Evolutionary conservation across 2,888 invertebrate species (phyloP), one percentile per base, ranked within the genome.

Genomic region (Spodoptera littoralis): DNA sequence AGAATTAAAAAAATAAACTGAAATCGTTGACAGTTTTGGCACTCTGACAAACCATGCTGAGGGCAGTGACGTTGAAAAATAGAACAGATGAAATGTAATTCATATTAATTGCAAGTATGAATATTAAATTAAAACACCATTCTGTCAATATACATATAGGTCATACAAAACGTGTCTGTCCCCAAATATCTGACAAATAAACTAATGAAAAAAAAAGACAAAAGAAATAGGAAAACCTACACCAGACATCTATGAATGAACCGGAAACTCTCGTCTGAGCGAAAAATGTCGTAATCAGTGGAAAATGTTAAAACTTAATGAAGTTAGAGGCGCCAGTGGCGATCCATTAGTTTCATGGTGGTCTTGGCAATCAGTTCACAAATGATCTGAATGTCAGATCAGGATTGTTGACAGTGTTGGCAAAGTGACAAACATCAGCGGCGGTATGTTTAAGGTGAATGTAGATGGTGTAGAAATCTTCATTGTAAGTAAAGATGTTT

Each of bases 341-440:
- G 90, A 88, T 92, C 93, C 93, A 94, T 94, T 94, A 93, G 91
- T 87, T 87, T 89, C 82, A 83, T 81, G 84, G 81, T 80, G 85
- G 87, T 83, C 87, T 76, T 79, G 80, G 83, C 90, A 89, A 92
- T 94, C 92, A 90, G 92, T 92, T 92, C 92, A 92, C 92, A 92
- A 92, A 94, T 91, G 92, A 91, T 87, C 73, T 90, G 83, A 88
- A 84, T 91, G 94, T 93, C 93, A 92, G 92, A 92, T 90, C 84
- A 83, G 80, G 84, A 87, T 85, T 82, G 71, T 61, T 70, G 67
- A 55, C 62, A 45, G 56, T 60, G 90, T 89, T 93, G 93, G 93
- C 93, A 92, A 57, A 80, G 88, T 90, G 93, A 90, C 93, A 93
- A 90, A 87, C 58, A 9, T 9, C 11, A 47, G 27, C 22, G 58